Evolutionary conservation across 2,797 vertebrate genomes (phyloP).

Genomic region (Capromys pilorides): DNA sequence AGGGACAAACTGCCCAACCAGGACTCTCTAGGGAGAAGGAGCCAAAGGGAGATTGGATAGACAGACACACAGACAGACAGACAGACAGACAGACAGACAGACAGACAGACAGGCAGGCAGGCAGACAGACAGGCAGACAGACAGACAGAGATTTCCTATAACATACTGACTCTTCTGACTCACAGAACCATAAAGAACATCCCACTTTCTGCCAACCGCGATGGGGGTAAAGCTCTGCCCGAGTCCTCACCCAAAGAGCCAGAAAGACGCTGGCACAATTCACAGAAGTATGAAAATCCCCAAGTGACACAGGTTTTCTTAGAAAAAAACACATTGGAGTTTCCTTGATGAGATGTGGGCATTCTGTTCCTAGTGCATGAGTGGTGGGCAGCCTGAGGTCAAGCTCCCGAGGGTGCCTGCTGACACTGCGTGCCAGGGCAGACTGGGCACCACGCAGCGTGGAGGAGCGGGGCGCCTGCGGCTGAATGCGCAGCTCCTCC

Average conservation of each 20-base stretch:
- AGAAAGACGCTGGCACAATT: background rate
- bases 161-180: background rate
- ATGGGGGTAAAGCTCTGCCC: rapidly evolving
- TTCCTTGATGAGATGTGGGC: background rate
- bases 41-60: background rate
- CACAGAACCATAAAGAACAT: background rate
- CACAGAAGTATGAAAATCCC: background rate
- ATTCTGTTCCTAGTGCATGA: background rate
- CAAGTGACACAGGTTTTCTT: background rate
- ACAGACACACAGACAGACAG: background rate
- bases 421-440: rapidly evolving
- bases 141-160: background rate
- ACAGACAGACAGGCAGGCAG: background rate
- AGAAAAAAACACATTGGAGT: background rate
- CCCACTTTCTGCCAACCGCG: background rate
- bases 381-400: no score
- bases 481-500: background rate
- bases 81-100: background rate
- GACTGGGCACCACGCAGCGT: rapidly evolving
- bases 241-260: background rate
- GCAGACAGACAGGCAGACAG: background rate
- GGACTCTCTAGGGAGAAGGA: no score
- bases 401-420: rapidly evolving
- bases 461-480: no score
- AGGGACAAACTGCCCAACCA: background rate